Conservation (phyloP, 1,140 invertebrate genomes). For the Palaemon carinicauda region DNA sequence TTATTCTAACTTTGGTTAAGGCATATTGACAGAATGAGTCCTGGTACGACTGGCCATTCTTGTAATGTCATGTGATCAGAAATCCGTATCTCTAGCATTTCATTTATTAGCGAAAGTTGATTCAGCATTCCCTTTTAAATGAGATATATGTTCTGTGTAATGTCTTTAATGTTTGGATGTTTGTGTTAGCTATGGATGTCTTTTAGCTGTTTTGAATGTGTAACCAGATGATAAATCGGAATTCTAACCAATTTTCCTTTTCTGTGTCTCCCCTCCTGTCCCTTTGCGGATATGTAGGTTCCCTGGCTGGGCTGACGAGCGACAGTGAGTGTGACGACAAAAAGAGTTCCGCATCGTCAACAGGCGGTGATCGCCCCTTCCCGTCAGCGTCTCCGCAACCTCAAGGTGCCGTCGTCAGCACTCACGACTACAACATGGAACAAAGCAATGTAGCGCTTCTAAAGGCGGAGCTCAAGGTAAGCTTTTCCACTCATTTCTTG, state of each 20-base stretch:
- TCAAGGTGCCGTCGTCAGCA: slow-evolving; percentile 52
- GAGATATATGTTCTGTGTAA: too few species aligned
- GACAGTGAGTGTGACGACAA: slow-evolving; percentile 62
- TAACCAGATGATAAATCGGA: not conserved
- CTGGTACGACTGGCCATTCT: too few species aligned
- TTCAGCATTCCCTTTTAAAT: too few species aligned
- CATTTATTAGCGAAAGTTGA: too few species aligned
- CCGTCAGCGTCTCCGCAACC: slow-evolving; percentile 40
- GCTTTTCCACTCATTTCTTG: not conserved
- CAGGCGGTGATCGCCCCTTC: slow-evolving; percentile 23
- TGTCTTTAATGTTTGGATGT: not conserved
- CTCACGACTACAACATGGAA: slow-evolving; percentile 62
- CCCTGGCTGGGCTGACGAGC: slow-evolving; percentile 53
- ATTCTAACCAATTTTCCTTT: not conserved
- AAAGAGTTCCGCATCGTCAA: slow-evolving; percentile 61
- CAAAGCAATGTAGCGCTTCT: slow-evolving; percentile 62
- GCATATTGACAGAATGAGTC: too few species aligned
- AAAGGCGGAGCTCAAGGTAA: slow-evolving; percentile 62
- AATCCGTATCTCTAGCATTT: too few species aligned
- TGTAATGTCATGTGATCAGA: too few species aligned
- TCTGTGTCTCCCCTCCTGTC: not conserved
- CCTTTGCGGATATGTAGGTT: slow-evolving; percentile 18
- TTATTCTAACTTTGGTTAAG: too few species aligned
- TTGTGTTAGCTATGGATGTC: not conserved
- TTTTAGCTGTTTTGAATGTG: too few species aligned